Evolutionary conservation across 2,888 invertebrate species (phyloP), one percentile per base, ranked within the genome.

Genomic region (Andricus quercusramuli): DNA sequence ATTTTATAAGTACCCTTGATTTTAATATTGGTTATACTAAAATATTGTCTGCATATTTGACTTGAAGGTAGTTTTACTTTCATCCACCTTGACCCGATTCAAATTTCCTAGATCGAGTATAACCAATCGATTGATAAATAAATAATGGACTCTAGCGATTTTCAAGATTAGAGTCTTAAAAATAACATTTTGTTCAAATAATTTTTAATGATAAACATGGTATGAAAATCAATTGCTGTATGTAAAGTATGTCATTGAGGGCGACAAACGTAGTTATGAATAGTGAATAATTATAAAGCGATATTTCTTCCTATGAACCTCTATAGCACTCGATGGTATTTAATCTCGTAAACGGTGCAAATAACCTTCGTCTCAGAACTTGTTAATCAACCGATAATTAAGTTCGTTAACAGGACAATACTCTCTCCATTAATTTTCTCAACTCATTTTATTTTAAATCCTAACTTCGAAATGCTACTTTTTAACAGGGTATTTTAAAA

Each of bases 321-420:
- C n/a, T 25, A 20, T 22, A n/a, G 20, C 20, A 20, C 4, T 51
- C 13, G 20, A 29, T 17, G 51, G 20, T 20, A 70, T 70, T 70
- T 51, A 51, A 70, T 70, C 51, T 51, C 8, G n/a, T 29, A 51
- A 70, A 29, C n/a, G 70, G 51, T 51, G 51, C 51, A 70, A 70
- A 70, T 70, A 51, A 56, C 74, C 74, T 74, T 74, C 74, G 22
- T 37, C 74, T 74, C n/a, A n/a, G n/a, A 32, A 56, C 32, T 51
- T 59, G 37, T 74, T 74, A 74, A 74, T 59, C 74, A 74, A 37
- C 32, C 9, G 56, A 37, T 56, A 74, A 74, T 56, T 74, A 74
- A 22, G 56, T 74, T 74, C 74, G n/a, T 59, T 74, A 74, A 56
- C 56, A 29, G 64, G 64, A 29, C 64, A 64, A 64, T 64, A 64